Evolutionary conservation across 2,888 invertebrate species (phyloP).

Genomic region (Leptarthrus brevirostris): DNA sequence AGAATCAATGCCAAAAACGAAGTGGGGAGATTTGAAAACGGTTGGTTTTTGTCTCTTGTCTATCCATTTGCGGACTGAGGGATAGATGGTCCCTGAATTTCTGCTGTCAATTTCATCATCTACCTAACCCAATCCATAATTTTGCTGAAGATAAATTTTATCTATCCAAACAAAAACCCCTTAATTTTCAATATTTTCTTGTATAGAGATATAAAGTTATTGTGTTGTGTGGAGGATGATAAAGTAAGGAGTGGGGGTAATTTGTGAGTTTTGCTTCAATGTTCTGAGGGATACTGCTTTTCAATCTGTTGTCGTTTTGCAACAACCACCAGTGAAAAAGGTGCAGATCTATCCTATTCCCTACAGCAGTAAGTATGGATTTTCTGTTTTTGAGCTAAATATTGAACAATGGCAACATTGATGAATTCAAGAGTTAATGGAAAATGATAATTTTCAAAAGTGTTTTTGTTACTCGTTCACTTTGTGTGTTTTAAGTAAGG

Average conservation of each 20-base stretch:
- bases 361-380: background rate
- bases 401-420: constrained; percentile 37
- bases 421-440: constrained; percentile 33
- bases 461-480: constrained; percentile 2
- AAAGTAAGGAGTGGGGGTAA: background rate
- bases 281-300: constrained; percentile 3
- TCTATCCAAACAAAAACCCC: constrained; percentile 44
- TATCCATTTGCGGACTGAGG: background rate
- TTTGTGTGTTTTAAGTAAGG: background rate
- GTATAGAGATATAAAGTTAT: constrained; percentile 25
- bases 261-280: constrained; percentile 15
- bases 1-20: constrained; percentile 19
- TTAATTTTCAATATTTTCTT: constrained; percentile 46
- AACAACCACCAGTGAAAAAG: background rate
- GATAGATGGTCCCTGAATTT: background rate
- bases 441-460: constrained; percentile 41
- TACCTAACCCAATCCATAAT: constrained; percentile 33
- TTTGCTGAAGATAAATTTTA: constrained; percentile 40
- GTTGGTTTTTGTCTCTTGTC: constrained; percentile 38
- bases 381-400: background rate
- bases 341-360: background rate
- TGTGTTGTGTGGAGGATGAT: background rate
- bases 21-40: constrained; percentile 9
- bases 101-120: constrained; percentile 41
- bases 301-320: constrained; percentile 12